These are phyloP conservation scores for Aplidium turbinatum DNA, from an alignment of 23 tunicate species.

Conservation along the genomic window DNA sequence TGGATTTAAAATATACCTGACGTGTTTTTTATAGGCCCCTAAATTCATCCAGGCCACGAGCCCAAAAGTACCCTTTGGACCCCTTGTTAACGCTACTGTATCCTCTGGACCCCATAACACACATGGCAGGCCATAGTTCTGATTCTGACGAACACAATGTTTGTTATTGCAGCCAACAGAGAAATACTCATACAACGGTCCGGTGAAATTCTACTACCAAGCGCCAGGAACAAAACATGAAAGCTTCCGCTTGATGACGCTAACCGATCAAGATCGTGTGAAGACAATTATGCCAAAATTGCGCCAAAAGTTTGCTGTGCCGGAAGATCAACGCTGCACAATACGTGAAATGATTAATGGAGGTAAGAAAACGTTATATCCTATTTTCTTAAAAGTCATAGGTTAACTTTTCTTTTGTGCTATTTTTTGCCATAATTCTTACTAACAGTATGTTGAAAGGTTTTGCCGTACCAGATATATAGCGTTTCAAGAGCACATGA, in stretches of 20 bases:
- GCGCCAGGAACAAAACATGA: constrained; percentile 18
- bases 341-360: constrained; percentile 55
- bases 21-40: no score
- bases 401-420: no score
- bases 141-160: background rate
- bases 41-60: no score
- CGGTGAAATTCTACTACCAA: constrained; percentile 42
- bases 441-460: no score
- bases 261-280: constrained; percentile 44
- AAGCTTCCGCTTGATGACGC: constrained; percentile 66
- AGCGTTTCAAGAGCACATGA: no score
- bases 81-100: no score
- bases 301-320: constrained; percentile 40
- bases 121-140: no score
- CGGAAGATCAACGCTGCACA: constrained; percentile 21
- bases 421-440: no score
- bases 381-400: background rate
- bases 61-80: no score
- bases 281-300: constrained; percentile 39
- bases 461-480: no score
- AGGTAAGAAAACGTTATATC: constrained; percentile 26
- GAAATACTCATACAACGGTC: constrained; percentile 38
- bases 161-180: constrained; percentile 16
- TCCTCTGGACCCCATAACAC: no score
- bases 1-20: no score